Conservation (phyloP, 2,797 vertebrate genomes). For the Muscicapa comitata region DNA sequence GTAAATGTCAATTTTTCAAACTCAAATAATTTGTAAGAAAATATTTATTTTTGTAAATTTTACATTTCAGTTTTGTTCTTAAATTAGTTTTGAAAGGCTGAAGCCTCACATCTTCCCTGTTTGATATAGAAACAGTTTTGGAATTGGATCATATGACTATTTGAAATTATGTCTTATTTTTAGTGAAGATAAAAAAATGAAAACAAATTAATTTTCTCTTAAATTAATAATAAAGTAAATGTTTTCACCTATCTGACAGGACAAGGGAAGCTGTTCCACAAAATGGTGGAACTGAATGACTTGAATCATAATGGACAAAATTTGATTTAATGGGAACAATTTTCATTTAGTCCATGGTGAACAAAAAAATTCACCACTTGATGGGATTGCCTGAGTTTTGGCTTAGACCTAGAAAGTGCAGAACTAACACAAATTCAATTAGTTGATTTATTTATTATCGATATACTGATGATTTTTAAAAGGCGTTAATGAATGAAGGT, state of each 20-base stretch:
- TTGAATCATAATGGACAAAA: not conserved
- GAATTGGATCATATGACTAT: not conserved
- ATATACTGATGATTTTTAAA: not conserved
- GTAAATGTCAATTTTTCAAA: not conserved
- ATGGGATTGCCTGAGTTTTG: not conserved
- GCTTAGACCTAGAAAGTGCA: not conserved
- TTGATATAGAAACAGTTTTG: not conserved
- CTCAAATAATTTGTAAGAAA: not conserved
- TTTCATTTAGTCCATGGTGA: not conserved
- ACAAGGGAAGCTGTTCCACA: not conserved
- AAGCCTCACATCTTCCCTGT: not conserved
- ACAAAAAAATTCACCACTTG: not conserved
- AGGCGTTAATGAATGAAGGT: not conserved
- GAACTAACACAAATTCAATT: not conserved
- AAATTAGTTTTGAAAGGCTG: not conserved
- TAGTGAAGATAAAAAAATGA: not conserved
- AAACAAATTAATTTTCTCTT: not conserved
- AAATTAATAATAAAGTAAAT: not conserved
- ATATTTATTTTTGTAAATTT: not conserved
- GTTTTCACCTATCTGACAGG: not conserved
- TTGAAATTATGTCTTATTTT: not conserved
- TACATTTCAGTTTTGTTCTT: not conserved
- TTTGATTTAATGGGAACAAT: not conserved
- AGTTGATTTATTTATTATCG: not conserved
- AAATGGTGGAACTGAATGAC: not conserved